Evolutionary conservation across 2,888 invertebrate species (phyloP), one percentile per base, ranked within the genome.

Genomic region (Lasioglossum malachurum): DNA sequence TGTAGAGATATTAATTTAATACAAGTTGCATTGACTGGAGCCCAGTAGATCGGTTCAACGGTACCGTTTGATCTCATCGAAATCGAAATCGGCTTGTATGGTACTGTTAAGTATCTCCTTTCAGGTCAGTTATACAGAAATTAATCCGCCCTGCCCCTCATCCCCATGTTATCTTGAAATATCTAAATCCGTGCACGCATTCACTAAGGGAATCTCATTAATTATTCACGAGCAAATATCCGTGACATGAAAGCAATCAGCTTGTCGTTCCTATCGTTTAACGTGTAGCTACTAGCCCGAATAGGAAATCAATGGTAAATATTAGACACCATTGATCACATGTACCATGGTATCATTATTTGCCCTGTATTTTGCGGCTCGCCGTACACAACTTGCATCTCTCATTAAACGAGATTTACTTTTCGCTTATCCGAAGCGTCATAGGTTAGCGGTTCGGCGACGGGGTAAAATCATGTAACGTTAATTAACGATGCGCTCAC

Each of bases 181-280:
- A 86, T 89, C 89, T 77, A 80, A 90, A 90, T 89, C 89, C 77
- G 77, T 60, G 84, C 87, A 83, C 85, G 84, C 86, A 84, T 67
- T 88, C 78, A 60, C 80, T 78, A 89, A 90, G 88, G 86, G 91
- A 87, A 83, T 86, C 88, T 89, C 90, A 91, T 93, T 91, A 92
- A 92, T 93, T 92, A 93, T 92, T 92, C 90, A 87, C 87, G 87
- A 86, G 88, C 89, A 92, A 93, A 93, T 92, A 92, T 89, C 86
- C 89, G 84, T 82, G 87, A 89, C 87, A 82, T 82, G 87, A 88
- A 82, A 88, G 89, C 89, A 89, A 92, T 92, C 88, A 86, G 78
- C 88, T 84, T 69, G 91, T 89, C 86, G 88, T 91, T 89, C 83
- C 84, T 84, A 78, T 84, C 90, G 88, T 91, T 91, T 84, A 89